A percentile compares a stretch with the other conserved stretches of the same genome.
Conservation (phyloP, 2,113 vertebrate species). For the Hystrix cristata region DNA sequence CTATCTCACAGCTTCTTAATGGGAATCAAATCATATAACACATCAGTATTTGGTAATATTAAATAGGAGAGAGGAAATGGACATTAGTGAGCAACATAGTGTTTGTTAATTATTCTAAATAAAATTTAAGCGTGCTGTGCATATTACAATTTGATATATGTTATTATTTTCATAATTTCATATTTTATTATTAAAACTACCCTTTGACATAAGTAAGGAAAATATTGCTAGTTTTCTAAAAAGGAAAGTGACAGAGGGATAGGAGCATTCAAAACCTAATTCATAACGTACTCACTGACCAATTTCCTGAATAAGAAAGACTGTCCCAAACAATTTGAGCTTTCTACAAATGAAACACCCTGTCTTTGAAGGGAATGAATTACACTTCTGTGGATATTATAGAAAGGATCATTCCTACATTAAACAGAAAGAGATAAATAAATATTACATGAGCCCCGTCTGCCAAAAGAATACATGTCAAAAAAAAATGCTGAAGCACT, state of each 20-base stretch:
- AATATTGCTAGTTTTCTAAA: constrained; percentile 40
- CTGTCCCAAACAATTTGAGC: constrained; percentile 48
- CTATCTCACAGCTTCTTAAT: background rate
- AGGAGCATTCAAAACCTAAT: background rate
- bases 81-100: background rate
- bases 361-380: constrained; percentile 31
- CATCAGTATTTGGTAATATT: background rate
- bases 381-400: constrained; percentile 6
- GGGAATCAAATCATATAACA: background rate
- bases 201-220: background rate
- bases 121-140: background rate
- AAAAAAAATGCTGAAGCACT: background rate
- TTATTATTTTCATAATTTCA: background rate
- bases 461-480: background rate
- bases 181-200: background rate
- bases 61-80: background rate
- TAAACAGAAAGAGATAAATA: constrained; percentile 33
- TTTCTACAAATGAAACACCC: constrained; percentile 9
- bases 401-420: constrained; percentile 18
- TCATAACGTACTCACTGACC: background rate
- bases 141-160: constrained; percentile 3
- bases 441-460: constrained; percentile 44
- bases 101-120: constrained; percentile 25
- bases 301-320: background rate
- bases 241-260: background rate